Evolutionary conservation across 2,888 invertebrate species (phyloP).

Genomic region (Sinodicranocentrus sp.): DNA sequence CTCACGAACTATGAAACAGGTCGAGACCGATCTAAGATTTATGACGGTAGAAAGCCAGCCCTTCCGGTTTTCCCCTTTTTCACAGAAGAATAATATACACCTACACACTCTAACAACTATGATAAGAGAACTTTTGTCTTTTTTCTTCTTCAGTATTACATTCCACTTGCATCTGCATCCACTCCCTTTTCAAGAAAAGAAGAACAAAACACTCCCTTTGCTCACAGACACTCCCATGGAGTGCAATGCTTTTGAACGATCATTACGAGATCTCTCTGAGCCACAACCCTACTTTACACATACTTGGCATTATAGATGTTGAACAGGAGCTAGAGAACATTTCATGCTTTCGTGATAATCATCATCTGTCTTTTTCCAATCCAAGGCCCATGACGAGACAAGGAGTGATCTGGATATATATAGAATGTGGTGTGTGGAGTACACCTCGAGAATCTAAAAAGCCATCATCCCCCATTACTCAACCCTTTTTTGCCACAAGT

Average conservation of each 20-base stretch:
- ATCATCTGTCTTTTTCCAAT: constrained; percentile 67
- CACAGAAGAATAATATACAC: neutral
- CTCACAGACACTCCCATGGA: no score
- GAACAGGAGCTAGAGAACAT: neutral
- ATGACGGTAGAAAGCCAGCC: constrained; percentile 58
- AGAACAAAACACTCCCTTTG: no score
- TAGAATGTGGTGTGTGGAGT: neutral
- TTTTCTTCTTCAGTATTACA: neutral
- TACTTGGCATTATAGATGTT: constrained; percentile 3
- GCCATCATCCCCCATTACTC: constrained; percentile 43
- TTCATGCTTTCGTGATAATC: constrained; percentile 56
- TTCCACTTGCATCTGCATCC: constrained; percentile 5
- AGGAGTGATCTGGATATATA: constrained; percentile 8
- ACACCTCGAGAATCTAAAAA: constrained; percentile 57
- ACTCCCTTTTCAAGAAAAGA: no score
- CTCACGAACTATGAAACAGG: constrained; percentile 67
- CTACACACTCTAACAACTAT: constrained; percentile 1
- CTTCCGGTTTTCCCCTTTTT: constrained; percentile 7
- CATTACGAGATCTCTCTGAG: no score
- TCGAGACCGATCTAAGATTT: constrained; percentile 68
- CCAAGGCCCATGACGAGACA: constrained; percentile 54
- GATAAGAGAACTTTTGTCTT: neutral
- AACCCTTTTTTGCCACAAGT: constrained; percentile 31
- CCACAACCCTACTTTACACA: no score
- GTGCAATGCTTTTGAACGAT: no score